Base-by-base conservation (phyloP, 2,888 invertebrate species). In the Digitonthophagus gazella region DNA sequence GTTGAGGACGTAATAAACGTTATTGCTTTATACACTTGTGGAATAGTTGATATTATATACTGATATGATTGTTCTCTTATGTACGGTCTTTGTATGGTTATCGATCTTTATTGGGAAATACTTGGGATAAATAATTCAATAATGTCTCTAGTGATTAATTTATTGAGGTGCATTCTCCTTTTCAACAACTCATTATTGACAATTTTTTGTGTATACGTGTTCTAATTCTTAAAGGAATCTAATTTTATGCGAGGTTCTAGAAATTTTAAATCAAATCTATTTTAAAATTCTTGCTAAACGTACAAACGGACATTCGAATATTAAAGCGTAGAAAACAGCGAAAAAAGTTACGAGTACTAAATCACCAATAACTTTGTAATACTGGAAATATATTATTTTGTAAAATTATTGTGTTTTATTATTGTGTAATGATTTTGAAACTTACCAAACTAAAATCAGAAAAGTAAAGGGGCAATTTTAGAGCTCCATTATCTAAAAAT, bases 301-400 rank as follows among this genome's bases (percentile, higher is more conserved):
- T 67, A 79, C 74, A 61, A 79, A 69, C 2, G 82, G 81, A 67
- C 79, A 75, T 74, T 82, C 81, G 57, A 78, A 76, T 64, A 79
- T 73, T n/a, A 82, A 71, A 3, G 80, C 78, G 19, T 80, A 77
- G 2, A 80, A 68, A 19, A 77, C 75, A 2, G 78, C 76, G 20
- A 78, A 71, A 5, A 77, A 28, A 14, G 79, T 72, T 5, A 74
- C 72, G 6, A 78, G 57, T 11, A 75, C 68, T 14, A 81, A 67
- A 71, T 81, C 81, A 20, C 79, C 80, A 28, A 80, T 73, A 67
- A 75, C 78, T 61, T 73, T 74, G 68, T 76, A 75, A 15, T 79
- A 67, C 79, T 69, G 61, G 54, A 65, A 68, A 58, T 14, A 58
- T 44, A 58, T 55, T 18, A 2, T 57, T 57, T 57, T 57, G 4